Base-by-base conservation (phyloP, 2,888 invertebrate genomes). In the Cecidostiba fungosa region DNA sequence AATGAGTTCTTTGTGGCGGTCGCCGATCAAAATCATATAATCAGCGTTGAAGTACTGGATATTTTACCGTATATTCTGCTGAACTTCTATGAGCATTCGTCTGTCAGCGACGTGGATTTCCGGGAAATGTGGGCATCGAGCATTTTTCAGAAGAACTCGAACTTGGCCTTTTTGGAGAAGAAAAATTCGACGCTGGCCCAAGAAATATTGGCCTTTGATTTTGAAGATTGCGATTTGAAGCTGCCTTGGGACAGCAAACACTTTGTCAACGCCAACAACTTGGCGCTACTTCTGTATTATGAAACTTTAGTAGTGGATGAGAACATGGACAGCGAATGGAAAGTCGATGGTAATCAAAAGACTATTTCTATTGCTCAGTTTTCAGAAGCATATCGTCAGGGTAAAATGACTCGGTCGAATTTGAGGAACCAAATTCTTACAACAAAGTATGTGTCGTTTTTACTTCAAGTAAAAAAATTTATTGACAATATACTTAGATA, bases 361-460 rank as follows among this genome's bases (percentile, higher is more conserved):
- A 76, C 89, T 6, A 94, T 95, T 88, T 93, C 94, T n/a, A 94
- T 94, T 14, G 86, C 94, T 1, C 93, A 94, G 88, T 95, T 95
- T 91, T 95, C 95, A 0, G 92, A 92, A 69, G 94, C 94, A 4
- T 94, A 95, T 79, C 89, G 89, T 91, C 89, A 66, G 94, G 94
- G 81, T 92, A 92, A 89, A 89, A 94, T 88, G 92, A 93, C 39
- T 94, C 94, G 90, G 93, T 14, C 39, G 8, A 95, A 90, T 91
- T 94, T 87, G 94, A 95, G 89, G 94, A 95, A 91, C 43, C 89
- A 92, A 90, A 94, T 95, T 0, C 93, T 96, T 43, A 91, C 96
- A 29, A 94, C 94, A 77, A 90, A 95, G 85, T 95, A 95, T 89
- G 91, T 94, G 0, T 89, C 90, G n/a, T 94, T 96, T 85, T 89